Evolutionary conservation across 2,888 invertebrate species (phyloP), one percentile per base, ranked within the genome.

Genomic region (Rhopalosiphum nymphaeae): DNA sequence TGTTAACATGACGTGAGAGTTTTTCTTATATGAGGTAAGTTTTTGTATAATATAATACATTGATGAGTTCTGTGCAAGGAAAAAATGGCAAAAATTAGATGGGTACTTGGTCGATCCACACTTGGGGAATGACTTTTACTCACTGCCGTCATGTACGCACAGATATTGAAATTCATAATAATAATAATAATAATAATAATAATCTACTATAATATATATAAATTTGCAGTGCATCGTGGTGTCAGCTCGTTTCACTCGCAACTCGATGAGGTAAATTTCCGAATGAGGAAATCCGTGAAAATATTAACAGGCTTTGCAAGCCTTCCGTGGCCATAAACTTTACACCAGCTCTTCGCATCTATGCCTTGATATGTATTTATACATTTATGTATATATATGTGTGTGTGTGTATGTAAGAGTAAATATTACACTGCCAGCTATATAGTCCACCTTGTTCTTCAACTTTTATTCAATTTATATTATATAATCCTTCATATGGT

Each of bases 251-350:
- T 67, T 13, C 44, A 10, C 42, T 42, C 85, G 11, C 44, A 53
- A 13, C 49, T 67, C 36, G 36, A 56, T 29, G 56, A 91, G 44
- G 84, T 91, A 85, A 67, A 91, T 91, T 85, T 86, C 85, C 91
- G 57, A 86, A 57, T 57, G 91, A 42, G 56, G 85, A 85, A 91
- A 85, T 85, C 91, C 91, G 13, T 85, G 56, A 91, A 91, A 91
- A 86, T 91, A 91, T 91, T 91, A 91, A 91, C 85, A n/a, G 85
- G n/a, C 44, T 86, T n/a, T 44, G 57, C 86, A 85, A 91, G 85
- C 85, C 85, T 85, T 91, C 57, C 44, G 44, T n/a, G 85, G 85
- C 44, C n/a, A 85, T 91, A 91, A 85, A 85, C 85, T 85, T 91
- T 85, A n/a, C 85, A 25, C 44, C 56, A 13, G 7, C 44, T 42